Conservation (phyloP, 2,888 invertebrate genomes). For the Phasia obesa region DNA sequence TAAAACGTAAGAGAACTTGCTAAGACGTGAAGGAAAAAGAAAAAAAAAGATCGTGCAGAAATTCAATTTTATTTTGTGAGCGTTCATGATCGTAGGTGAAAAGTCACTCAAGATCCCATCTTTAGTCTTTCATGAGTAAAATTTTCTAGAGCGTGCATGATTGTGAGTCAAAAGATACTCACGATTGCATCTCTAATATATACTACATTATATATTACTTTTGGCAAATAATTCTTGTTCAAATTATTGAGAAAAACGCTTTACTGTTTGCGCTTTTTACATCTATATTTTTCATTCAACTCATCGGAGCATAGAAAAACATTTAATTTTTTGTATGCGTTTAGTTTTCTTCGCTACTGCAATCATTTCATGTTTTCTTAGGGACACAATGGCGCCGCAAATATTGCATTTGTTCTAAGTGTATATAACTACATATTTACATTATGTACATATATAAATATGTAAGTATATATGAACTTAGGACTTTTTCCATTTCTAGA, state of each 20-base stretch:
- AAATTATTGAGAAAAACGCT: neutral
- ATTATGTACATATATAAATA: slow-evolving; percentile 7
- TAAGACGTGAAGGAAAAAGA: no score
- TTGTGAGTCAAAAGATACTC: no score
- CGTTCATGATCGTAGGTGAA: no score
- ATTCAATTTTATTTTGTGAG: no score
- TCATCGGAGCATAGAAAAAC: slow-evolving; percentile 44
- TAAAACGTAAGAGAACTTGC: no score
- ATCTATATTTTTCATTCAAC: slow-evolving; percentile 11
- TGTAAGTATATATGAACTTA: neutral
- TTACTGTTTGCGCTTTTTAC: neutral
- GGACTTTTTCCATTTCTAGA: slow-evolving; percentile 5
- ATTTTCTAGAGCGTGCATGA: no score
- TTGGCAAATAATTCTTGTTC: neutral
- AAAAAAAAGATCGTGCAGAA: no score
- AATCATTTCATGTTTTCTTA: slow-evolving; percentile 51
- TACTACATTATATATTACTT: neutral
- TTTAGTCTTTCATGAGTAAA: no score
- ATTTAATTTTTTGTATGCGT: slow-evolving; percentile 33
- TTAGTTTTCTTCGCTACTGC: slow-evolving; percentile 47
- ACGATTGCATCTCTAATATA: no score
- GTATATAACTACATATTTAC: slow-evolving; percentile 26
- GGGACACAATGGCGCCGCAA: slow-evolving; percentile 65
- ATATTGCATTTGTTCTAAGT: no score
- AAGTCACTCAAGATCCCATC: no score